A percentile compares a stretch with the other conserved stretches of the same genome.
These are phyloP conservation scores for Atractosteus spatula DNA, from an alignment of 2,113 vertebrate species.

Conservation along the genomic window DNA sequence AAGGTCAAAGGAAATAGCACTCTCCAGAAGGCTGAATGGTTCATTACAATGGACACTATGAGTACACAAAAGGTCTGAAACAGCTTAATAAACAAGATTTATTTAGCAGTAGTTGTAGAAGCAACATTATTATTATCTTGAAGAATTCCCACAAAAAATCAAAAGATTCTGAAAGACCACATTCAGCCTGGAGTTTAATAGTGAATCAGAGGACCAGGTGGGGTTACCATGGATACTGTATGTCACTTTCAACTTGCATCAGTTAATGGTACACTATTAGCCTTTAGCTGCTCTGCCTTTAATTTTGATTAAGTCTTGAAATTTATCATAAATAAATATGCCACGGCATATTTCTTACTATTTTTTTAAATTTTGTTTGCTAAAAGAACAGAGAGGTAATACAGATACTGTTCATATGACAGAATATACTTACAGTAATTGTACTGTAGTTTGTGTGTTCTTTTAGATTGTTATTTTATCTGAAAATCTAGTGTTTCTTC, in stretches of 20 bases:
- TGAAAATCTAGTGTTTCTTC: too few species aligned
- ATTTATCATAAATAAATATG: background rate
- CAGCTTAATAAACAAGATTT: too few species aligned
- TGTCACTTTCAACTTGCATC: background rate
- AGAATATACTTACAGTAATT: too few species aligned
- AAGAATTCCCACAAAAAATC: too few species aligned
- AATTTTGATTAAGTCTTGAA: background rate
- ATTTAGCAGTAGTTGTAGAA: too few species aligned
- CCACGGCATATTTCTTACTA: background rate
- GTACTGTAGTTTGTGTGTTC: too few species aligned
- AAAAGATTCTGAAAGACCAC: background rate
- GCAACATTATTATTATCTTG: too few species aligned
- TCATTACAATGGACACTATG: too few species aligned
- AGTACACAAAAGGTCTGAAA: too few species aligned
- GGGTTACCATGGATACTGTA: slow-evolving; percentile 7
- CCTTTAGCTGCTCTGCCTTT: background rate
- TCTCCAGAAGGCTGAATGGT: too few species aligned
- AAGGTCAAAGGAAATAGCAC: too few species aligned
- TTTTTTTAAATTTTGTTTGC: background rate
- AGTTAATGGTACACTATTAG: background rate
- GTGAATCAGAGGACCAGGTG: background rate
- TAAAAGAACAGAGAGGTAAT: background rate
- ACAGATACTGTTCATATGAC: background rate
- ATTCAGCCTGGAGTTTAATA: background rate
- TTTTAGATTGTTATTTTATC: too few species aligned